Conservation (phyloP, 2,888 invertebrate species). For the Calameuta pallipes region DNA sequence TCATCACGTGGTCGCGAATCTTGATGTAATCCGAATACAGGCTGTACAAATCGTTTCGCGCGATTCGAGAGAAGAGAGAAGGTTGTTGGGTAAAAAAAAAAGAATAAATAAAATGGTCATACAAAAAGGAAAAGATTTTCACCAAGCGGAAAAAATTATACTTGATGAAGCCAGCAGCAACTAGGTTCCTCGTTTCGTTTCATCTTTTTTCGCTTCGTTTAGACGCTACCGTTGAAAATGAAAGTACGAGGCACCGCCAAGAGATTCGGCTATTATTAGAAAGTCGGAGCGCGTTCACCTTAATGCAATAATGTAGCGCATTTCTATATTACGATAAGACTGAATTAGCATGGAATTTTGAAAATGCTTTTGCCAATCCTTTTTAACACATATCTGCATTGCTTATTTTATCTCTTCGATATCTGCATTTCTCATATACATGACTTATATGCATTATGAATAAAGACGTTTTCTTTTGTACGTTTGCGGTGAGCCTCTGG, state of each 20-base stretch:
- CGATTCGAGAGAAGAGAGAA: neutral
- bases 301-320: neutral
- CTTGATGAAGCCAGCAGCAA: neutral
- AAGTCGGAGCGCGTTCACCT: slow-evolving; percentile 10
- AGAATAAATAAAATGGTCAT: neutral
- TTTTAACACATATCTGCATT: neutral
- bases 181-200: neutral
- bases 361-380: neutral
- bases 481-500: too few relatives aligned
- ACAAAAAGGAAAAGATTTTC: neutral
- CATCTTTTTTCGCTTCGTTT: neutral
- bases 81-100: neutral
- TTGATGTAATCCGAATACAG: neutral
- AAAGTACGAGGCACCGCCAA: slow-evolving; percentile 12
- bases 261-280: slow-evolving; percentile 24
- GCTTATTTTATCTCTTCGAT: neutral
- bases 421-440: neutral
- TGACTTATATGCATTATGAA: too few relatives aligned
- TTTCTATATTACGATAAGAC: neutral
- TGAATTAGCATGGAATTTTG: neutral
- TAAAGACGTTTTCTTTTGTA: too few relatives aligned
- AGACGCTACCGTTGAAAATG: slow-evolving; percentile 6
- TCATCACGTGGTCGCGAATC: neutral
- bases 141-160: neutral
- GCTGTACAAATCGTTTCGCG: neutral